A percentile compares a stretch with the other conserved stretches of the same genome.
Evolutionary conservation across 2,888 invertebrate species (phyloP).

Genomic region (Philaethria dido): DNA sequence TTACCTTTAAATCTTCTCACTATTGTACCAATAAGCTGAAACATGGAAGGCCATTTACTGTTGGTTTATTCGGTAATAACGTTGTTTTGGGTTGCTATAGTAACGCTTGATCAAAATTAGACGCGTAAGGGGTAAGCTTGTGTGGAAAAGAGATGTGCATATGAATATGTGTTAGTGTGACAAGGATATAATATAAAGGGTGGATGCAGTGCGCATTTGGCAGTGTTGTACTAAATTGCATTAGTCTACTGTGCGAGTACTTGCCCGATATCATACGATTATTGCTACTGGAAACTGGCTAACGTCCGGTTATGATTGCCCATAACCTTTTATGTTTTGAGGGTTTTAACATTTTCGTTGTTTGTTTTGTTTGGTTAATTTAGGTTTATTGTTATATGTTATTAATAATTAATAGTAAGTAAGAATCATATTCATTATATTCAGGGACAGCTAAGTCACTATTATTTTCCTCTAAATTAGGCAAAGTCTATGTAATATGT

Average conservation of each 20-base stretch:
- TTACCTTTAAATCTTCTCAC: conserved; percentile 45
- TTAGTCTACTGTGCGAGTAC: conserved; percentile 63
- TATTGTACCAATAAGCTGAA: conserved; percentile 41
- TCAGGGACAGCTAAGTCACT: too few species aligned
- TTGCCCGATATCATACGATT: conserved; percentile 45
- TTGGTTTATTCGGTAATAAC: conserved; percentile 55
- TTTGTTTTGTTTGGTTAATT: not conserved
- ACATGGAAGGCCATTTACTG: conserved; percentile 55
- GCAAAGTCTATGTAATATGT: too few species aligned
- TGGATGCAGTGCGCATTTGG: conserved; percentile 64
- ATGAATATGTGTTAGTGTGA: conserved; percentile 63
- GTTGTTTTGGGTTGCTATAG: conserved; percentile 75
- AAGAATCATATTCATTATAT: too few species aligned
- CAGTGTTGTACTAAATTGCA: conserved; percentile 72
- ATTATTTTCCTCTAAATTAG: too few species aligned
- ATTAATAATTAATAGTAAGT: too few species aligned
- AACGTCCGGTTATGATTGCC: conserved; percentile 25
- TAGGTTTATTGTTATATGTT: not conserved
- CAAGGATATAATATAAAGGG: conserved; percentile 47
- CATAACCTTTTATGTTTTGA: conserved; percentile 21
- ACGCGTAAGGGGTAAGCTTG: conserved; percentile 63
- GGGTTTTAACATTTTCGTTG: not conserved
- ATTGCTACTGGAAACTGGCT: conserved; percentile 34
- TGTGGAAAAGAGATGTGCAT: conserved; percentile 52
- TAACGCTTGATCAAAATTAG: conserved; percentile 69